Evolutionary conservation across 2,797 vertebrate genomes (phyloP).

Genomic region (Kryptolebias ocellatus): DNA sequence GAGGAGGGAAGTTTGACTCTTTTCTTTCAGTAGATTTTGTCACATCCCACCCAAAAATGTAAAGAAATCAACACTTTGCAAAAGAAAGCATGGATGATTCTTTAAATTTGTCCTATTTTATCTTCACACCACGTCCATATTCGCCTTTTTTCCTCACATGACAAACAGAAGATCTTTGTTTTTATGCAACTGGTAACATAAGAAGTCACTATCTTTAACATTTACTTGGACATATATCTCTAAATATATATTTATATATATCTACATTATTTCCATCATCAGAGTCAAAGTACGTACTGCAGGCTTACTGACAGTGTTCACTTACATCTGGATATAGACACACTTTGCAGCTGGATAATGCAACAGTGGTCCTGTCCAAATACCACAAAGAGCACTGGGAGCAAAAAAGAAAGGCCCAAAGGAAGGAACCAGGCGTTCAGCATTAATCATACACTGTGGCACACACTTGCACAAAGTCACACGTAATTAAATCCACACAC

Average conservation of each 20-base stretch:
- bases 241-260: not conserved
- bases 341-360: conserved; percentile 36
- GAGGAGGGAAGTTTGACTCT: too few species aligned
- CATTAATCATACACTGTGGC: conserved; percentile 58
- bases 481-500: conserved; percentile 11
- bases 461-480: conserved; percentile 8
- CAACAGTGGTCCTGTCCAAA: conserved; percentile 56
- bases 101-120: not conserved
- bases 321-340: conserved; percentile 21
- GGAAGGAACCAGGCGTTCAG: conserved; percentile 57
- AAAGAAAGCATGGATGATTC: not conserved
- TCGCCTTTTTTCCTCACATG: too few species aligned
- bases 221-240: not conserved
- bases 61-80: not conserved
- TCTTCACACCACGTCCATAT: not conserved
- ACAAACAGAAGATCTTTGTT: not conserved
- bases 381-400: conserved; percentile 46
- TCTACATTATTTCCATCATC: not conserved
- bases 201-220: not conserved
- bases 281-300: not conserved
- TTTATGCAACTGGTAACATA: not conserved
- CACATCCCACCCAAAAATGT: not conserved
- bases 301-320: conserved; percentile 8
- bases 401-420: conserved; percentile 38
- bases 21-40: too few species aligned